phyloP scores from a whole-genome alignment of 1,140 invertebrate genomes.

The Penaeus indicus region DNA sequence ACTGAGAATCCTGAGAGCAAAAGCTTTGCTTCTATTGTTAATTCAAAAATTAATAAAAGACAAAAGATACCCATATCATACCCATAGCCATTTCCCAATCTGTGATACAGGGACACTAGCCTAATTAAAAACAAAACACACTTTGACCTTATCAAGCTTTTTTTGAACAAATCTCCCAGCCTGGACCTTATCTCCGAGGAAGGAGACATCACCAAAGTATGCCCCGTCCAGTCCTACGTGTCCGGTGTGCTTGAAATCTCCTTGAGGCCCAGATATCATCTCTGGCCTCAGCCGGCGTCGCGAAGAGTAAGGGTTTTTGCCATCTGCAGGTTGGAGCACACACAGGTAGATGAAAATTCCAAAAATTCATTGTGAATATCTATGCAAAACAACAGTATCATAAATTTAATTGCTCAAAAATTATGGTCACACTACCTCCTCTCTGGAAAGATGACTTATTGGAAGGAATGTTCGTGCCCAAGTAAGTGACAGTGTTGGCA shows the following conservation, averaged over 20 bases:
- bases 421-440: slow-evolving; percentile 70
- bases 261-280: slow-evolving; percentile 97
- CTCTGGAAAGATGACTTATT: slow-evolving; percentile 76
- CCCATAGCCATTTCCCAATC: slow-evolving; percentile 47
- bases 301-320: slow-evolving; percentile 75
- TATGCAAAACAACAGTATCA: not conserved
- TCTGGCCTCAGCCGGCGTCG: slow-evolving; percentile 82
- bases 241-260: slow-evolving; percentile 96
- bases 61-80: slow-evolving; percentile 43
- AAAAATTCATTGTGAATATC: not conserved
- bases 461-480: slow-evolving; percentile 84
- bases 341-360: not conserved
- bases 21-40: not conserved
- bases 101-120: slow-evolving; percentile 41
- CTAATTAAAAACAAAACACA: slow-evolving; percentile 56
- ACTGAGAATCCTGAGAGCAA: not conserved
- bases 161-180: slow-evolving; percentile 63
- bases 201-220: slow-evolving; percentile 95
- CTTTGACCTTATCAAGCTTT: slow-evolving; percentile 63
- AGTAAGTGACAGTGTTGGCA: slow-evolving; percentile 87
- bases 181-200: slow-evolving; percentile 78
- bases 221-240: slow-evolving; percentile 97
- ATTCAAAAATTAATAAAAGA: slow-evolving; percentile 9
- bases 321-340: slow-evolving; percentile 70
- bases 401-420: not conserved